A percentile compares a stretch with the other conserved stretches of the same genome.
phyloP scores from a whole-genome alignment of 2,888 invertebrate genomes.

The Endomychus coccineus region DNA sequence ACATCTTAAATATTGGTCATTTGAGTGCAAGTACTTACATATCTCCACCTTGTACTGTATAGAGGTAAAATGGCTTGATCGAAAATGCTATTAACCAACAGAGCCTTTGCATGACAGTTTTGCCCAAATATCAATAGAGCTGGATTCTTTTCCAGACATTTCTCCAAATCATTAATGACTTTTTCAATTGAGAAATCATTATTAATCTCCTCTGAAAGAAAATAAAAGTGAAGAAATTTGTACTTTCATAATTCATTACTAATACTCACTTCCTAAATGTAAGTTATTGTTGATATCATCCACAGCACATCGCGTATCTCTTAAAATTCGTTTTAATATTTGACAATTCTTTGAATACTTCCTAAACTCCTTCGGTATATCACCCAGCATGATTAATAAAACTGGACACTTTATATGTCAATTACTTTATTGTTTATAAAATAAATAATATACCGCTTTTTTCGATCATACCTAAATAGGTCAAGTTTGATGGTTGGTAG shows the following conservation, averaged over 20 bases:
- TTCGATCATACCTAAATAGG: too few relatives aligned
- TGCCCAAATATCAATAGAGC: conserved; percentile 69
- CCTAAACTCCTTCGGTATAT: conserved; percentile 38
- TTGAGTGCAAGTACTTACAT: conserved; percentile 55
- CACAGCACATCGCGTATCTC: conserved; percentile 37
- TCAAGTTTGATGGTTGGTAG: too few relatives aligned
- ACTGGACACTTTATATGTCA: too few relatives aligned
- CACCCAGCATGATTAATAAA: conserved; percentile 24
- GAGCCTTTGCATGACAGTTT: conserved; percentile 59
- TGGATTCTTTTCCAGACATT: conserved; percentile 44
- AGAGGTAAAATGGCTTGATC: conserved; percentile 59
- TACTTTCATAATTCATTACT: neutral
- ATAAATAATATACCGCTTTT: too few relatives aligned
- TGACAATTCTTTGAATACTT: conserved; percentile 39
- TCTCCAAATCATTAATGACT: conserved; percentile 31
- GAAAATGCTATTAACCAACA: conserved; percentile 65
- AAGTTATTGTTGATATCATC: conserved; percentile 39
- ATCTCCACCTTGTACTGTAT: conserved; percentile 54
- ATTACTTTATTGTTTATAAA: too few relatives aligned
- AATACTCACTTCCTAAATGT: conserved; percentile 35
- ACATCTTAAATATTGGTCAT: too few relatives aligned
- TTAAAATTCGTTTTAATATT: conserved; percentile 36
- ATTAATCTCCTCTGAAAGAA: conserved; percentile 35
- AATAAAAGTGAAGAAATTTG: neutral
- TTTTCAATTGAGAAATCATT: conserved; percentile 35